Conservation (phyloP, 2,797 vertebrate species). For the Stomatorhinus walkeri region DNA sequence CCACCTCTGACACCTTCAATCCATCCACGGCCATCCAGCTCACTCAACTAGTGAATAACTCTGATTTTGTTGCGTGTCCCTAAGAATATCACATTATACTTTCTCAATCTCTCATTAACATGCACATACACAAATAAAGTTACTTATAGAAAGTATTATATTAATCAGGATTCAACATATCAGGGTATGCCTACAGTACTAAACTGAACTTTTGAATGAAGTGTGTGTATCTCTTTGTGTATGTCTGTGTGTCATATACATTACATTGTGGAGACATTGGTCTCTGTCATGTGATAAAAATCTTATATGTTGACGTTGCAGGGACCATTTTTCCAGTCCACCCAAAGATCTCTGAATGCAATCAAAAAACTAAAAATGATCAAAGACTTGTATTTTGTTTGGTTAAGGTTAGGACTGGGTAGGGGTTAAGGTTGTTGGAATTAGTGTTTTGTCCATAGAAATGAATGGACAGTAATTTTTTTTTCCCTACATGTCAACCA, state of each 20-base stretch:
- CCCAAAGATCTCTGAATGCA: not conserved
- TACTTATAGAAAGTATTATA: not conserved
- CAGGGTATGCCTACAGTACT: not conserved
- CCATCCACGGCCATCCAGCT: not conserved
- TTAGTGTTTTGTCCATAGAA: not conserved
- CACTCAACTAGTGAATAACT: not conserved
- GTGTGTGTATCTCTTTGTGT: not conserved
- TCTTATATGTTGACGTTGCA: not conserved
- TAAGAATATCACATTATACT: not conserved
- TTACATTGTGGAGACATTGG: not conserved
- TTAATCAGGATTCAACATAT: not conserved
- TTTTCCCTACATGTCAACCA: not conserved
- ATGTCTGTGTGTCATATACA: not conserved
- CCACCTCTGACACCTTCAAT: not conserved
- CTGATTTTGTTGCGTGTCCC: not conserved
- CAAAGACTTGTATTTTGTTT: not conserved
- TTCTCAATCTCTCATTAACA: not conserved
- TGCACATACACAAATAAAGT: not conserved
- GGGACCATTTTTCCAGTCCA: not conserved
- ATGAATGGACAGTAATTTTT: not conserved
- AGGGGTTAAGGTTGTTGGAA: not conserved
- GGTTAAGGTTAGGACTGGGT: not conserved
- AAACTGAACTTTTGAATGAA: not conserved
- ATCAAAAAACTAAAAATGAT: not conserved
- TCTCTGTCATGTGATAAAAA: not conserved